Evolutionary conservation across 2,888 invertebrate species (phyloP).

Genomic region (Alviniconcha strummeri): DNA sequence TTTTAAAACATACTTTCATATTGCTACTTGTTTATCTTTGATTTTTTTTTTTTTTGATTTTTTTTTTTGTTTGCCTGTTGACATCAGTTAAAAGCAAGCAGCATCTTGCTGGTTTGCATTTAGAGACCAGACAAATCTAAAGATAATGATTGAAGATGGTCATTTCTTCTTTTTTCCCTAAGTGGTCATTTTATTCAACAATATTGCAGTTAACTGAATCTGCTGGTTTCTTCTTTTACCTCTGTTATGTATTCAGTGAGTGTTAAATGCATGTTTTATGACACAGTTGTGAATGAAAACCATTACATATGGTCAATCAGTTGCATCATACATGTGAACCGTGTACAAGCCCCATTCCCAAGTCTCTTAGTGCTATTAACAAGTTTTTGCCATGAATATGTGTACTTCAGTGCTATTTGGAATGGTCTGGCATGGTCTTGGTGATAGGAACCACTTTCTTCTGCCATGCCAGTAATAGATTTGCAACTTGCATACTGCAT

Average conservation of each 20-base stretch:
- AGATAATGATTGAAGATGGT: too few relatives aligned
- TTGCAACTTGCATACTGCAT: constrained; percentile 30
- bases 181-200: too few relatives aligned
- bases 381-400: background rate
- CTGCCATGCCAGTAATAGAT: constrained; percentile 9
- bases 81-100: background rate
- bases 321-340: too few relatives aligned
- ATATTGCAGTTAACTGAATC: too few relatives aligned
- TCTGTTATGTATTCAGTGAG: background rate
- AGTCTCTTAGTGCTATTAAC: constrained; percentile 2
- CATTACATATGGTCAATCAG: too few relatives aligned
- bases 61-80: background rate
- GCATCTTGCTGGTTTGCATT: too few relatives aligned
- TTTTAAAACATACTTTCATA: background rate
- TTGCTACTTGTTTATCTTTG: background rate
- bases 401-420: constrained; percentile 22
- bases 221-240: background rate
- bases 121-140: too few relatives aligned
- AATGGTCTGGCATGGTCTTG: constrained; percentile 29
- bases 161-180: too few relatives aligned
- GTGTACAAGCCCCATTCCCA: too few relatives aligned
- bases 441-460: constrained; percentile 11
- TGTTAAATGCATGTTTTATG: constrained; percentile 10
- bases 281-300: background rate
- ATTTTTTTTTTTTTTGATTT: background rate